Conservation (phyloP, 2,113 vertebrate species). For the Anser brachyrhynchus region DNA sequence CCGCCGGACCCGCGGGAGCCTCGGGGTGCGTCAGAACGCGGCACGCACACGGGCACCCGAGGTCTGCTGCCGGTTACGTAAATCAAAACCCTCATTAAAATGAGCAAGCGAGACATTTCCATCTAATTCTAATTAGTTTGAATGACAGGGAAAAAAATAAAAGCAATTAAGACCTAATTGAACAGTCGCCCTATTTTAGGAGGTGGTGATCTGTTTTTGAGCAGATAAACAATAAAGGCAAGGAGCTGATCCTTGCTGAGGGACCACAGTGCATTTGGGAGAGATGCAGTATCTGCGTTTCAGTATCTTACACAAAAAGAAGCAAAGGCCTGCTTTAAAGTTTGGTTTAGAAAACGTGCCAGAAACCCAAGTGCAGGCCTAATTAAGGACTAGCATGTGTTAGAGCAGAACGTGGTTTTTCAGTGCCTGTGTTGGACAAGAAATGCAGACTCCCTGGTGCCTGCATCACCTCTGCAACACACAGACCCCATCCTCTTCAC, state of each 20-base stretch:
- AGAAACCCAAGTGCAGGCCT: neutral
- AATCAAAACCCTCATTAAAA: neutral
- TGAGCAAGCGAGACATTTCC: accelerated
- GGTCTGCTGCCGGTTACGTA: accelerated
- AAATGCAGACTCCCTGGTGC: neutral
- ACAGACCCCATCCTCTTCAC: neutral
- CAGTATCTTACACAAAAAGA: accelerated
- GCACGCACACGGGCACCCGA: accelerated
- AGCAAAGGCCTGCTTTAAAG: neutral
- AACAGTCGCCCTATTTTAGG: neutral
- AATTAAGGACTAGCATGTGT: neutral
- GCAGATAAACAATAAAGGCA: neutral
- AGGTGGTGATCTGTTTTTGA: neutral
- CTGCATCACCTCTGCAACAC: accelerated
- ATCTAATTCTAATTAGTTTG: neutral
- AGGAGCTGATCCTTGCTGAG: neutral
- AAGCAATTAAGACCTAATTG: constrained; percentile 12
- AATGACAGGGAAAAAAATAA: neutral
- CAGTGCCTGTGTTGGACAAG: accelerated
- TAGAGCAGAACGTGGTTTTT: accelerated
- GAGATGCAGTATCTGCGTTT: too few relatives aligned
- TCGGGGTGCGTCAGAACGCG: accelerated
- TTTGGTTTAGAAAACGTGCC: neutral
- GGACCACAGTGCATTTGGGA: neutral
- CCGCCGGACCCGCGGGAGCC: neutral